These are phyloP conservation scores for Hippocampus abdominalis DNA, from an alignment of 2,113 vertebrate species.

Conservation along the genomic window DNA sequence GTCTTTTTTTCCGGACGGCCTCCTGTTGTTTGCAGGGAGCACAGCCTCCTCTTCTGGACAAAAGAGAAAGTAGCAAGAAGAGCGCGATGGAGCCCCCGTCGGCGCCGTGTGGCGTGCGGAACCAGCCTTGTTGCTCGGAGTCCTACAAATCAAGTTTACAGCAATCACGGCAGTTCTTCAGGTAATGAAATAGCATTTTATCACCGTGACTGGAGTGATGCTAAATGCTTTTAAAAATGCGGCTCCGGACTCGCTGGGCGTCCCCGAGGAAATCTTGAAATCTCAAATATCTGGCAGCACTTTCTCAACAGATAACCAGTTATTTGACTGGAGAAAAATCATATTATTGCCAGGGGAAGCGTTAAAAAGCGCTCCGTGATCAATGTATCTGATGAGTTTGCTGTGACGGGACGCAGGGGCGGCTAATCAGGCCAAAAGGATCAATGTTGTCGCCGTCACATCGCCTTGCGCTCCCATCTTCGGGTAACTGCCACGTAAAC, in stretches of 20 bases:
- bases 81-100: neutral
- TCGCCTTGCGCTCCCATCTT: conserved; percentile 46
- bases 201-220: conserved; percentile 11
- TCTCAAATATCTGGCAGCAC: conserved; percentile 32
- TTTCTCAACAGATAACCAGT: conserved; percentile 43
- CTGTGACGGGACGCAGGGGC: conserved; percentile 33
- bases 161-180: conserved; percentile 15
- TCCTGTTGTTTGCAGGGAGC: conserved; percentile 51
- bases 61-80: conserved; percentile 37
- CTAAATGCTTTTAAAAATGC: conserved; percentile 26
- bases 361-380: conserved; percentile 64
- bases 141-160: conserved; percentile 15
- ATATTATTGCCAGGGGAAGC: conserved; percentile 62
- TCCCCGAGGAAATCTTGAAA: conserved; percentile 37
- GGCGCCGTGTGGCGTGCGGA: conserved; percentile 29
- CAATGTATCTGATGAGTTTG: conserved; percentile 69
- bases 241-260: conserved; percentile 26
- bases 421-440: conserved; percentile 69
- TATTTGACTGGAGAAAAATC: conserved; percentile 57
- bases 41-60: conserved; percentile 71
- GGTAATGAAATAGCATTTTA: conserved; percentile 39
- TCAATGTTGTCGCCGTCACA: conserved; percentile 59
- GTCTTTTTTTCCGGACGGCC: neutral
- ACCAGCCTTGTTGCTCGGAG: conserved; percentile 13
- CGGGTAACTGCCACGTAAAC: conserved; percentile 65